Evolutionary conservation across 2,113 vertebrate genomes (phyloP).

Genomic region (Phyllopteryx taeniolatus): DNA sequence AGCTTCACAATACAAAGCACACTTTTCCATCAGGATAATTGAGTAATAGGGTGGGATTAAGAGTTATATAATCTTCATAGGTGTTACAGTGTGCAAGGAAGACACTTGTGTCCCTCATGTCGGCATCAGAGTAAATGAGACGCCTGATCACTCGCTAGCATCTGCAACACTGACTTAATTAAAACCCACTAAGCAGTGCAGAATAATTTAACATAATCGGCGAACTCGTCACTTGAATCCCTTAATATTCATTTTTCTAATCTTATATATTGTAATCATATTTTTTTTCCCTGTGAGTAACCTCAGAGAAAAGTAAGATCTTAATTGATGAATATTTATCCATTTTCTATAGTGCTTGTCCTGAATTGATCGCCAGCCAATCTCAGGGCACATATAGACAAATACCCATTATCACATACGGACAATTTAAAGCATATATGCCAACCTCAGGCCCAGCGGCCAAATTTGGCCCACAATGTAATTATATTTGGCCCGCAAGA

Average conservation of each 20-base stretch:
- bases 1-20: not conserved
- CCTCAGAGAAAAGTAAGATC: not conserved
- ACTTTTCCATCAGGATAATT: not conserved
- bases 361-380: no score
- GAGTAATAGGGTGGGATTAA: not conserved
- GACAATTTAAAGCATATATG: no score
- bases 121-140: constrained; percentile 17
- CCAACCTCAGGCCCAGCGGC: no score
- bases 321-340: not conserved
- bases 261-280: not conserved
- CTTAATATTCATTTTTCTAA: not conserved
- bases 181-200: constrained; percentile 15
- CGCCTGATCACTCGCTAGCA: constrained; percentile 14
- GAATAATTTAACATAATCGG: constrained; percentile 39
- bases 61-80: not conserved
- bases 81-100: not conserved
- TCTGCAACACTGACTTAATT: constrained; percentile 26
- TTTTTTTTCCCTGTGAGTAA: not conserved
- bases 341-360: not conserved
- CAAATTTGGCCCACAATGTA: no score
- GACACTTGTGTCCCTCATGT: constrained; percentile 3
- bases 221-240: not conserved
- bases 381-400: no score
- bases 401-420: no score
- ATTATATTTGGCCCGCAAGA: no score